Percentiles rank a stretch among this genome's conserved stretches.
Conservation (phyloP, 2,888 invertebrate genomes). For the Apamea epomidion region DNA sequence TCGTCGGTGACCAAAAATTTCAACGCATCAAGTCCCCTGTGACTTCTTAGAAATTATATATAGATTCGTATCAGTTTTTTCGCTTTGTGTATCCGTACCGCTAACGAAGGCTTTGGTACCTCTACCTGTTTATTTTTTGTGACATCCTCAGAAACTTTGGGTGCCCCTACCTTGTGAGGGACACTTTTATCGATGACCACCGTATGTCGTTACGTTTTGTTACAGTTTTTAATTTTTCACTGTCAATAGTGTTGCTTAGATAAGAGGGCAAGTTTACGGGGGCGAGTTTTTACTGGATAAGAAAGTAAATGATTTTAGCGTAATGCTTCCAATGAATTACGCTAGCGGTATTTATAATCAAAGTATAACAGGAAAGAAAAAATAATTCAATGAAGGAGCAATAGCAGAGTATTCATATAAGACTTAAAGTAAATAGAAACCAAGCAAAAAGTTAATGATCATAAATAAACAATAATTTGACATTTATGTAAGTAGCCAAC, state of each 20-base stretch:
- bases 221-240: slow-evolving; percentile 74
- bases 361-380: neutral
- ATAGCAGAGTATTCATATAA: neutral
- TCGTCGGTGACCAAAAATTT: slow-evolving; percentile 81
- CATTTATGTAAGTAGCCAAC: slow-evolving; percentile 33
- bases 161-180: slow-evolving; percentile 80
- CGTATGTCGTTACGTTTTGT: slow-evolving; percentile 82
- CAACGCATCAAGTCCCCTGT: slow-evolving; percentile 78
- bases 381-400: neutral
- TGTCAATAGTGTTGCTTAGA: slow-evolving; percentile 64
- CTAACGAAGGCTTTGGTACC: slow-evolving; percentile 84
- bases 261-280: slow-evolving; percentile 27
- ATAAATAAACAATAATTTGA: slow-evolving; percentile 30
- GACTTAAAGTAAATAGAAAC: slow-evolving; percentile 1
- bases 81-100: slow-evolving; percentile 85
- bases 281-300: slow-evolving; percentile 5
- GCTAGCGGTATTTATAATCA: neutral
- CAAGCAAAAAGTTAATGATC: slow-evolving; percentile 9
- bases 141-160: slow-evolving; percentile 74
- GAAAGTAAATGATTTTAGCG: neutral
- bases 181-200: slow-evolving; percentile 88
- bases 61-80: slow-evolving; percentile 85
- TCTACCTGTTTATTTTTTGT: slow-evolving; percentile 83
- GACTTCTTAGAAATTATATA: slow-evolving; percentile 87
- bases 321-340: neutral